Conservation (phyloP, 2,113 vertebrate genomes). For the Passer domesticus region DNA sequence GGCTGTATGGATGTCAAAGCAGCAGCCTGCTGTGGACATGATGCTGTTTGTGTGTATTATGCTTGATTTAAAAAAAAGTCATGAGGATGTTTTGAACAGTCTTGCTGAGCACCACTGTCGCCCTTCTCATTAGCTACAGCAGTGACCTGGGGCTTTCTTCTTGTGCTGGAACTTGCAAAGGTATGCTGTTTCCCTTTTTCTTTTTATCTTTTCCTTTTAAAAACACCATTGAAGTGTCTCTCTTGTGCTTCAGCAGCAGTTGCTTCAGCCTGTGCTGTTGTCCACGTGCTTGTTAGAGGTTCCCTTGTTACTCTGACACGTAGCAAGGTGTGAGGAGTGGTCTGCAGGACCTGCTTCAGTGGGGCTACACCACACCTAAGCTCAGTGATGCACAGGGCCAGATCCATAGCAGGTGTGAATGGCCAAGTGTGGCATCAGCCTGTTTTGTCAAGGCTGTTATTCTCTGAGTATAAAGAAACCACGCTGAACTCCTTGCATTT, state of each 20-base stretch:
- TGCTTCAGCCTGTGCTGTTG: neutral
- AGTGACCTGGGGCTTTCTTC: neutral
- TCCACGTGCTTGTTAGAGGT: rapidly evolving
- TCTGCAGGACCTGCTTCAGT: neutral
- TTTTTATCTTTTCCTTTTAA: neutral
- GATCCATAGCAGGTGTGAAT: neutral
- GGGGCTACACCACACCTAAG: neutral
- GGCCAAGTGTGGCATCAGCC: neutral
- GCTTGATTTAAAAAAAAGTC: neutral
- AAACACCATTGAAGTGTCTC: neutral
- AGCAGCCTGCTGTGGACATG: neutral
- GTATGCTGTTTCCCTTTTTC: neutral
- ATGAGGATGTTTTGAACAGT: neutral
- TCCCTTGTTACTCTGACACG: neutral
- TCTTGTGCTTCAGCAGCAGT: neutral
- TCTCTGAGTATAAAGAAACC: neutral
- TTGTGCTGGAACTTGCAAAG: neutral
- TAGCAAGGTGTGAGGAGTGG: neutral
- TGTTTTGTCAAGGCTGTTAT: neutral
- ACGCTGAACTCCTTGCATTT: neutral
- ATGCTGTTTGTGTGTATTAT: neutral
- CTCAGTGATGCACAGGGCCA: rapidly evolving
- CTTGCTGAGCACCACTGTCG: neutral
- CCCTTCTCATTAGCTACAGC: neutral
- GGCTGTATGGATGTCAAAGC: neutral